Conservation (phyloP, 2,113 vertebrate genomes). For the Todiramphus chloris region DNA sequence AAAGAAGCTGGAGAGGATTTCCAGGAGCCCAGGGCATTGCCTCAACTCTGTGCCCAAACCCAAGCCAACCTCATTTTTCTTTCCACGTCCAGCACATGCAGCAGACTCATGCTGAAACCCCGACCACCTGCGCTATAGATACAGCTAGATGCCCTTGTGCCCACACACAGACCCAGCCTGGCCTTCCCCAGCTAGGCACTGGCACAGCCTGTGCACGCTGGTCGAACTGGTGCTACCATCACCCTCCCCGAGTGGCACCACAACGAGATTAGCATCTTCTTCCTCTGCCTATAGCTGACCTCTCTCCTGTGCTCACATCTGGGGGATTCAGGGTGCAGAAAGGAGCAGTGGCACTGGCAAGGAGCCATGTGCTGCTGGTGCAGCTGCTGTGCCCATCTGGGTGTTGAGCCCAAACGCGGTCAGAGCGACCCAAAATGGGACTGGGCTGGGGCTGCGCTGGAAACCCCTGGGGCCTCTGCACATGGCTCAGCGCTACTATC, state of each 20-base stretch:
- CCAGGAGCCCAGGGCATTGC: neutral
- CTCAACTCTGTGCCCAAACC: neutral
- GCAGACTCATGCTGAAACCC: neutral
- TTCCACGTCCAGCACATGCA: neutral
- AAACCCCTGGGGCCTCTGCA: neutral
- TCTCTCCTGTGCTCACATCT: neutral
- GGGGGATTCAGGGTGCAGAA: neutral
- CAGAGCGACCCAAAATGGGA: fast-evolving
- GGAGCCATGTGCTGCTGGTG: fast-evolving
- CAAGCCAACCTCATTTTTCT: neutral
- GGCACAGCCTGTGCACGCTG: neutral
- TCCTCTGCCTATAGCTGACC: neutral
- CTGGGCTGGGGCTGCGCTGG: fast-evolving
- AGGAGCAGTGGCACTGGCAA: neutral
- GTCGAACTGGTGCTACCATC: neutral
- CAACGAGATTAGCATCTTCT: neutral
- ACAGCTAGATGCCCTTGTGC: fast-evolving
- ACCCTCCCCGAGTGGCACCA: neutral
- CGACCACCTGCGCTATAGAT: fast-evolving
- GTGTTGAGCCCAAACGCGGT: fast-evolving
- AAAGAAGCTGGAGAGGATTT: neutral
- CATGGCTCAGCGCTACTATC: neutral
- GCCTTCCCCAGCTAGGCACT: neutral
- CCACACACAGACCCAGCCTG: neutral
- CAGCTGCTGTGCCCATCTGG: fast-evolving